phyloP scores from a whole-genome alignment of 2,797 vertebrate genomes.

The Betta splendens region DNA sequence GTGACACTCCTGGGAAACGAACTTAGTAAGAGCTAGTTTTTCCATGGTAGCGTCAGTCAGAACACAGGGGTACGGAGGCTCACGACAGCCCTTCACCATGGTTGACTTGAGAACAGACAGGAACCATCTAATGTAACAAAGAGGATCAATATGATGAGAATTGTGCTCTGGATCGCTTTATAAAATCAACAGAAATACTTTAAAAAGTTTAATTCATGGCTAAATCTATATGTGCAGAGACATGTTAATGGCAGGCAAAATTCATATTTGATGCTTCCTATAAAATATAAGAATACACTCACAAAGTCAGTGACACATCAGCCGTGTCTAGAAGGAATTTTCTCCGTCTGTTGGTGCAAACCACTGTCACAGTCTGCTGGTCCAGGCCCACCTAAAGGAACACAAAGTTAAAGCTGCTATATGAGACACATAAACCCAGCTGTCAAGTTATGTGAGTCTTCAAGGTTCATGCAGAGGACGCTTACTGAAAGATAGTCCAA shows the following conservation, averaged over 20 bases:
- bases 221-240: no score
- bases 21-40: constrained; percentile 93
- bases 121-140: constrained; percentile 85
- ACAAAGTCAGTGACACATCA: constrained; percentile 89
- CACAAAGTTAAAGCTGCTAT: constrained; percentile 1
- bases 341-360: constrained; percentile 94
- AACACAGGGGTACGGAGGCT: constrained; percentile 91
- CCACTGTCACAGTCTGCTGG: constrained; percentile 91
- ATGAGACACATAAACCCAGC: not conserved
- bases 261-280: no score
- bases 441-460: not conserved
- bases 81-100: constrained; percentile 93
- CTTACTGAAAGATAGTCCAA: constrained; percentile 97
- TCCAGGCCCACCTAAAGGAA: constrained; percentile 88
- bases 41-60: constrained; percentile 98
- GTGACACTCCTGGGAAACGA: constrained; percentile 92
- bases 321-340: constrained; percentile 95
- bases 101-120: constrained; percentile 88
- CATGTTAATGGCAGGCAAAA: no score
- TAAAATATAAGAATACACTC: constrained; percentile 58
- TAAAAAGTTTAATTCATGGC: no score
- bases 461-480: constrained; percentile 5
- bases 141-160: not conserved
- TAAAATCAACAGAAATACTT: no score
- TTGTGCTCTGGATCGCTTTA: no score